Conservation (phyloP, 2,888 invertebrate species). For the Apamea monoglypha region DNA sequence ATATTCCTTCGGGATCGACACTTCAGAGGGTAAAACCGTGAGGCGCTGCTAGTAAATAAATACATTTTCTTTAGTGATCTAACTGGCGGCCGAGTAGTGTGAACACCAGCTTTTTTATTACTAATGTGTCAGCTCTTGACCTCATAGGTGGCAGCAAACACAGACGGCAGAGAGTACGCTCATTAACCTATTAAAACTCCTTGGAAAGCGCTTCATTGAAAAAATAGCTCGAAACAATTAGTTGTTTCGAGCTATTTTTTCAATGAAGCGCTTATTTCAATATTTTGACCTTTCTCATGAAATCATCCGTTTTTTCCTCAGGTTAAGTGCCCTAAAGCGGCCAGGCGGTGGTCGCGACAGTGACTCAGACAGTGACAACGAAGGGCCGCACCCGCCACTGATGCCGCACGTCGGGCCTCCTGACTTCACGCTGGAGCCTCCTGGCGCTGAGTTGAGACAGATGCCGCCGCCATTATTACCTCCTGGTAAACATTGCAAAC, state of each 20-base stretch:
- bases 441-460: constrained; percentile 82
- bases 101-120: neutral
- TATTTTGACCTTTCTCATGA: neutral
- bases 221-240: too few relatives aligned
- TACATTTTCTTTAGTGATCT: neutral
- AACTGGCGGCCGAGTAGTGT: too few relatives aligned
- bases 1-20: too few relatives aligned
- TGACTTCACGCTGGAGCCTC: constrained; percentile 81
- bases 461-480: constrained; percentile 85
- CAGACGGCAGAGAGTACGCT: neutral
- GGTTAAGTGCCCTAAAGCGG: constrained; percentile 82
- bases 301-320: constrained; percentile 66
- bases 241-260: too few relatives aligned
- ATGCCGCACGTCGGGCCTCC: constrained; percentile 49
- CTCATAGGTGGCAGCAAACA: neutral
- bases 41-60: too few relatives aligned
- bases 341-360: constrained; percentile 77
- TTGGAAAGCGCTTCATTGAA: neutral
- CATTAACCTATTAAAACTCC: neutral
- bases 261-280: too few relatives aligned
- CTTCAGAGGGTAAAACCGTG: too few relatives aligned
- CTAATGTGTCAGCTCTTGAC: too few relatives aligned
- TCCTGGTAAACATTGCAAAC: constrained; percentile 72
- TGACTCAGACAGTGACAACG: constrained; percentile 83
- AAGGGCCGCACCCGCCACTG: constrained; percentile 59